Evolutionary conservation across 1,140 invertebrate species (phyloP), one percentile per base, ranked within the genome.

Genomic region (Trichonephila inaurata): DNA sequence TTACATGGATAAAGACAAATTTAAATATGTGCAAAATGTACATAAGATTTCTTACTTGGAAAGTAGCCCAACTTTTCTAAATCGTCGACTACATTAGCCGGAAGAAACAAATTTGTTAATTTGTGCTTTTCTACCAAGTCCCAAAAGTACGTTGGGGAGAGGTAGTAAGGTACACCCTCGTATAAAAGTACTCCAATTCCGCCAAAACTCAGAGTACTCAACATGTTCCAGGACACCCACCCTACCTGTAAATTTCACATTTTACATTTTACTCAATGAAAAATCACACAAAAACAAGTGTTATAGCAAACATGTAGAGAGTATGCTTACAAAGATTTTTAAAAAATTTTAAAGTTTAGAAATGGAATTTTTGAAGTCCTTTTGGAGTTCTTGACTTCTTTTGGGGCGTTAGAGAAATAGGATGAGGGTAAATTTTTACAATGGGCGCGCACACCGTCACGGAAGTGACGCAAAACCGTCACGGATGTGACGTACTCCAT

Each of bases 181-280:
- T 24, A 93, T 5, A 87, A n/a, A 12, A 93, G 83, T 19, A 93
- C 24, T 2, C 58, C 66, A 4, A 28, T 24, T 19, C 91, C 91
- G 3, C 66, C 14, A 21, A 88, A 93, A 77, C 18, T n/a, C 14
- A 87, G 28, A 1, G 62, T 40, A 19, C 61, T 7, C 16, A 51
- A 88, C 91, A 93, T 87, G 21, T 93, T 93, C 83, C 91, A 93
- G 0, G 91, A 60, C 7, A 60, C 64, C 91, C 91, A 93, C 5
- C 91, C 91, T 18, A 77, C 85, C 91, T 93, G 64, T 10, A 51
- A 92, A 12, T 24, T n/a, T 66, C 21, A 18, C 2, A 21, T 64
- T 64, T 64, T 64, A 64, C 7, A 21, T 64, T 7, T 64, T 66
- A n/a, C 8, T n/a, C 18, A 64, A 19, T 2, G 62, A 40, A 28